Evolutionary conservation across 2,113 vertebrate species (phyloP).

Genomic region (Coptodon rendalli): DNA sequence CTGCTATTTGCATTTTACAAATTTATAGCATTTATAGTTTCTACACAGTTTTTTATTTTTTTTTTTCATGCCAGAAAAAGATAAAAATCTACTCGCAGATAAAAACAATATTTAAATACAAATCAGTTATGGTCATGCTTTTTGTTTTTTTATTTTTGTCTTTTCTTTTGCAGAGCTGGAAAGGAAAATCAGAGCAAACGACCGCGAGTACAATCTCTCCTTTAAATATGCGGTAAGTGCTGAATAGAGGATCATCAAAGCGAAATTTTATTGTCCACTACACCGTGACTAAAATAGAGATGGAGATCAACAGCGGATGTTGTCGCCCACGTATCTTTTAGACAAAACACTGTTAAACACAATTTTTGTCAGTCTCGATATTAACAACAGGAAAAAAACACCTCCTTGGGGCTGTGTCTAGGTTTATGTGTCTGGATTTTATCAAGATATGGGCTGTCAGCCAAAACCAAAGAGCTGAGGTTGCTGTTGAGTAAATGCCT

Average conservation of each 20-base stretch:
- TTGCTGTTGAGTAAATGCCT: background rate
- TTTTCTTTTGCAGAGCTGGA: slow-evolving; percentile 73
- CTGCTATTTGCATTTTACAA: rapidly evolving
- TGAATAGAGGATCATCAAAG: background rate
- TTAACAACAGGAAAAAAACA: background rate
- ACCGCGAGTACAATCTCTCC: slow-evolving; percentile 80
- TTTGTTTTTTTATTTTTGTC: background rate
- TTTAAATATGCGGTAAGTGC: slow-evolving; percentile 88
- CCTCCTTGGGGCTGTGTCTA: background rate
- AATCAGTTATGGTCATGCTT: background rate
- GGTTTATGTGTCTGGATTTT: background rate
- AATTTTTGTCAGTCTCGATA: background rate
- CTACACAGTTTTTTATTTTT: background rate
- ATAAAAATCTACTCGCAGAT: rapidly evolving
- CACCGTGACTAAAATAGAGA: background rate
- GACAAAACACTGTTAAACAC: background rate
- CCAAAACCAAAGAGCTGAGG: background rate
- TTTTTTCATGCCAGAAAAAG: background rate
- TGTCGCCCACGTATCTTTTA: rapidly evolving
- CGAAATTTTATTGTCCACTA: background rate
- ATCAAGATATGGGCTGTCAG: slow-evolving; percentile 7
- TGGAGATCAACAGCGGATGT: background rate
- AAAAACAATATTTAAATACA: rapidly evolving
- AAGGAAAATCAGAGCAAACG: slow-evolving; percentile 84
- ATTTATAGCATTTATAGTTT: background rate